These are phyloP conservation scores for Sebastes paucispinis DNA, from an alignment of 2,797 vertebrate species.

Conservation along the genomic window DNA sequence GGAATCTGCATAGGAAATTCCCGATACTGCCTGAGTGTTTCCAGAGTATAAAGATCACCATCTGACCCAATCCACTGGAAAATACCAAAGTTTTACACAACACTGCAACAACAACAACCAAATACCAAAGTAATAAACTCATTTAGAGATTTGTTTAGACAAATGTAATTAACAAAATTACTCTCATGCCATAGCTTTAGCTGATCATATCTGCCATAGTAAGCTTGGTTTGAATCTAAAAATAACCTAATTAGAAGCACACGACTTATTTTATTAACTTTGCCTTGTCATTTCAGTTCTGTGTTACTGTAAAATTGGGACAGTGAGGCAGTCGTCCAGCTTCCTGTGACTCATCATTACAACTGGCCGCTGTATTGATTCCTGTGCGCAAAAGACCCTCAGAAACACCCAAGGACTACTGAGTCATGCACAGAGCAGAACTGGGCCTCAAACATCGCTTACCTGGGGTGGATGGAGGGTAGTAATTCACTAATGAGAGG, in stretches of 20 bases:
- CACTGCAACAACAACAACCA: not conserved
- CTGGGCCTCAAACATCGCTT: not conserved
- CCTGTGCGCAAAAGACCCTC: slow-evolving; percentile 37
- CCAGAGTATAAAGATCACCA: slow-evolving; percentile 1
- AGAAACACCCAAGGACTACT: slow-evolving; percentile 8
- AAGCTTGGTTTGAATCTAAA: not conserved
- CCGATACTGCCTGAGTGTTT: not conserved
- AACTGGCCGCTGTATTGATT: slow-evolving; percentile 14
- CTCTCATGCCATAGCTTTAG: not conserved
- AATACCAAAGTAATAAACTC: slow-evolving; percentile 16
- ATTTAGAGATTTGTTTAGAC: not conserved
- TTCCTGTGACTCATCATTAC: slow-evolving; percentile 58
- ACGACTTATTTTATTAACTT: slow-evolving; percentile 16
- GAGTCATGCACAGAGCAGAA: slow-evolving; percentile 19
- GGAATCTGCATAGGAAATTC: not conserved
- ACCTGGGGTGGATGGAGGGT: not conserved
- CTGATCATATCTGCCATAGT: not conserved
- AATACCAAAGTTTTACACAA: slow-evolving; percentile 30
- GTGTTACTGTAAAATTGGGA: slow-evolving; percentile 36
- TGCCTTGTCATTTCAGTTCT: slow-evolving; percentile 24
- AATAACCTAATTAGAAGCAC: slow-evolving; percentile 16
- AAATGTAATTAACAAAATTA: not conserved
- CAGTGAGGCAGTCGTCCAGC: slow-evolving; percentile 27
- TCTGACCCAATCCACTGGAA: slow-evolving; percentile 17
- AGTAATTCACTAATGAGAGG: not conserved